Evolutionary conservation across 2,888 invertebrate species (phyloP), one percentile per base, ranked within the genome.

Genomic region (Drosophila yooni): DNA sequence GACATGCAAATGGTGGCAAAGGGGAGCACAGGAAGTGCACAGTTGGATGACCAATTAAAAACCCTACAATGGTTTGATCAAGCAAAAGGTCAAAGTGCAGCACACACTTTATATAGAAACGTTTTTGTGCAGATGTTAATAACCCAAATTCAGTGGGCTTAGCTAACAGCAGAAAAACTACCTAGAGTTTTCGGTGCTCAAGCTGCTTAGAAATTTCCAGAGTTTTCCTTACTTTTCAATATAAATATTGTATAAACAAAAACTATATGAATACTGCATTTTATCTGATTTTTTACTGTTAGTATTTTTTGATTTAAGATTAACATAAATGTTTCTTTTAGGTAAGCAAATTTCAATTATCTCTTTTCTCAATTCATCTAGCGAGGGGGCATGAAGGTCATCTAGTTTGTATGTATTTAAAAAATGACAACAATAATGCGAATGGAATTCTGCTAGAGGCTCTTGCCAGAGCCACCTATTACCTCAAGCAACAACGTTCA

Each of bases 351-450:
- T 18, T 8, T 38, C 18, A 38, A 8, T 38, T 8, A 18, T 68
- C 38, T 40, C 21, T 65, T 21, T 11, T 33, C 33, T 11, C 36
- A 36, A 38, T 6, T 33, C 33, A 51, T 40, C 10, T 3, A 29
- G 13, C 34, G 13, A 25, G 15, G 5, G 5, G 18, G 7, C 15
- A 33, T 27, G 7, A 15, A 18, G 29, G 40, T 56, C 31, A 43
- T 43, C 18, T 6, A 2, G 21, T 15, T 21, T 21, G 38, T n/a
- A n/a, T 54, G 31, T 51, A 36, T 36, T 36, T 15, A 4, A 51
- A 25, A 62, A 56, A 51, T 66, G 43, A 57, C 34, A 66, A 50
- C 33, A 27, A 33, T 36, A 43, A 51, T 25, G 34, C 21, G 34
- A 56, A 40, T 25, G 6, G 52, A 53, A 61, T 36, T 36, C 31